Evolutionary conservation across 2,888 invertebrate genomes (phyloP), one percentile per base, ranked within the genome.

Genomic region (Apantesis nais): DNA sequence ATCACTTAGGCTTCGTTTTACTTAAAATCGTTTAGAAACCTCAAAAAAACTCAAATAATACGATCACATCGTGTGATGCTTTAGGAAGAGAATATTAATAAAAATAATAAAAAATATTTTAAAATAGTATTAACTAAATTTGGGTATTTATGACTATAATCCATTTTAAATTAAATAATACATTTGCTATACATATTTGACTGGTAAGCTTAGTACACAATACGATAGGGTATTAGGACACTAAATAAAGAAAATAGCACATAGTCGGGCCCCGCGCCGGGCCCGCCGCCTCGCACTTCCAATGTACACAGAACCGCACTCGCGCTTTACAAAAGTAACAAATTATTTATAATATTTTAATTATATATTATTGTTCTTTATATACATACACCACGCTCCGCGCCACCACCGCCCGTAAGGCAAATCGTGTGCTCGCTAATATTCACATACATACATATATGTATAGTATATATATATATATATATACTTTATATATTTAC

Each of bases 101-200:
- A 86, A 88, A 83, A 87, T 87, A 89, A 88, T 88, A 88, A 89
- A 89, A 87, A 88, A 87, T 86, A 88, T 84, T 86, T 88, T 90
- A 90, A 90, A 90, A 92, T 90, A 93, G 88, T 88, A 92, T 93
- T 92, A 93, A 93, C 94, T 94, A 95, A 94, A 94, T 95, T 95
- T 94, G 94, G 94, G 93, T 95, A 92, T 92, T 94, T 92, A 94
- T 95, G 94, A 95, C 94, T 95, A 94, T 92, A 92, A 92, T 92
- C 91, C 90, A 92, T 90, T 89, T 93, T 93, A 93, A 93, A 92
- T 93, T 93, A 94, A 93, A 91, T 91, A 91, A 91, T 91, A 90
- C 90, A 92, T 91, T 93, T 89, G 88, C 92, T 94, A 94, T 93
- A 93, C 92, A 94, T 91, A 93, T 88, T 93, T 93, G 95, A 95